These are phyloP conservation scores for Zaprionus inermis DNA, from an alignment of 1,140 invertebrate genomes.

Conservation along the genomic window DNA sequence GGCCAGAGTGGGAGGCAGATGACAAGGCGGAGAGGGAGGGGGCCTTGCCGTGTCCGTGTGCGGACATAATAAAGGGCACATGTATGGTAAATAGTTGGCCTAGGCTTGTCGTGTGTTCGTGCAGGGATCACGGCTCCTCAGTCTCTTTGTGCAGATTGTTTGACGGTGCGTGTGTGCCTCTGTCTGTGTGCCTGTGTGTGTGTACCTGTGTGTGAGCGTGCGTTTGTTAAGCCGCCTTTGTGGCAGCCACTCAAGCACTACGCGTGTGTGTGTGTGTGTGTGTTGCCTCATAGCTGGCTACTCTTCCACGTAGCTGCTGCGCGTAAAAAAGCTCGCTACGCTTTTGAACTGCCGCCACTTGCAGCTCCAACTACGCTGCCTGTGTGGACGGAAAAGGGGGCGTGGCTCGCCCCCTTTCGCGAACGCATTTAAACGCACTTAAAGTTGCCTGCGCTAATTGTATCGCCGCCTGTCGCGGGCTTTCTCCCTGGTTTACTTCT, in stretches of 20 bases:
- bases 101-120: constrained; percentile 31
- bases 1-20: not conserved
- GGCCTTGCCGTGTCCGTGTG: constrained; percentile 5
- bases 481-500: constrained; percentile 8
- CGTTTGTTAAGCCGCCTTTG: constrained; percentile 74
- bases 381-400: constrained; percentile 24
- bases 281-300: too few species aligned
- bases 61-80: constrained; percentile 71
- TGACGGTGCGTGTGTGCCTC: not conserved
- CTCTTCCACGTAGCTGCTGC: constrained; percentile 6
- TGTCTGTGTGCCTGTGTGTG: not conserved
- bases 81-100: constrained; percentile 79
- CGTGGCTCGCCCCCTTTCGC: not conserved
- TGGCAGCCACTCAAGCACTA: constrained; percentile 62
- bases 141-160: not conserved
- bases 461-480: constrained; percentile 26
- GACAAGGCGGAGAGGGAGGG: not conserved
- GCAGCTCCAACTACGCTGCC: constrained; percentile 18
- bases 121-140: constrained; percentile 21
- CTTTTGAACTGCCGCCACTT: constrained; percentile 71
- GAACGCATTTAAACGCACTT: constrained; percentile 74
- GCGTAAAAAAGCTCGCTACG: constrained; percentile 71
- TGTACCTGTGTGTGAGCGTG: constrained; percentile 16
- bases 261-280: constrained; percentile 23
- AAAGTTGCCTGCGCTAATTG: constrained; percentile 78